A percentile compares a stretch with the other conserved stretches of the same genome.
Evolutionary conservation across 2,888 invertebrate genomes (phyloP).

Genomic region (Acleris cristana): DNA sequence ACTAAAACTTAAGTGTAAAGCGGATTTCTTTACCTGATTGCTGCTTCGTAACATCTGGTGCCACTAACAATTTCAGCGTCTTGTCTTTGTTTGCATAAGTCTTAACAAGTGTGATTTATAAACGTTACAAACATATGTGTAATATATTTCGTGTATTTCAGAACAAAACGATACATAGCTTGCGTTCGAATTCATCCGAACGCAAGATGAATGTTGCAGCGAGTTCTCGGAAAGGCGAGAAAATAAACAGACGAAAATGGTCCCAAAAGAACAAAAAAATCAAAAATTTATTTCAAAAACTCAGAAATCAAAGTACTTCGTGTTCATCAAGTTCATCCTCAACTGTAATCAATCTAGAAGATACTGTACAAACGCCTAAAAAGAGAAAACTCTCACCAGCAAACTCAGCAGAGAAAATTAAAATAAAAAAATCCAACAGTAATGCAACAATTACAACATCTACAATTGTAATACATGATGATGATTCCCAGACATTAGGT

Average conservation of each 20-base stretch:
- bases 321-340: constrained; percentile 40
- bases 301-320: constrained; percentile 45
- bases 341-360: constrained; percentile 49
- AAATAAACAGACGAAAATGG: constrained; percentile 45
- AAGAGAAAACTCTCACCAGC: constrained; percentile 33
- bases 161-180: constrained; percentile 44
- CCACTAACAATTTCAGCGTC: not conserved
- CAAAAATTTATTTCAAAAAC: constrained; percentile 49
- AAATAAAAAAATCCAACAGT: constrained; percentile 30
- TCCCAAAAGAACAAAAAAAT: constrained; percentile 46
- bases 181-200: constrained; percentile 39
- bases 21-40: not conserved
- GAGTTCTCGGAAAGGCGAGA: constrained; percentile 45
- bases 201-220: constrained; percentile 44
- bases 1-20: not conserved
- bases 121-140: not conserved
- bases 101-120: not conserved
- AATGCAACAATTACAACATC: constrained; percentile 31
- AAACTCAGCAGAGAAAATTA: constrained; percentile 20
- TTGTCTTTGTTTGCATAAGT: not conserved
- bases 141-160: constrained; percentile 41
- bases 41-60: not conserved
- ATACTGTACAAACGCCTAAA: constrained; percentile 35
- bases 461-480: constrained; percentile 50
- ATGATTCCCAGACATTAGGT: constrained; percentile 43